These are phyloP conservation scores for Enteromius mattozi DNA, from an alignment of 2,797 vertebrate genomes.

Conservation along the genomic window DNA sequence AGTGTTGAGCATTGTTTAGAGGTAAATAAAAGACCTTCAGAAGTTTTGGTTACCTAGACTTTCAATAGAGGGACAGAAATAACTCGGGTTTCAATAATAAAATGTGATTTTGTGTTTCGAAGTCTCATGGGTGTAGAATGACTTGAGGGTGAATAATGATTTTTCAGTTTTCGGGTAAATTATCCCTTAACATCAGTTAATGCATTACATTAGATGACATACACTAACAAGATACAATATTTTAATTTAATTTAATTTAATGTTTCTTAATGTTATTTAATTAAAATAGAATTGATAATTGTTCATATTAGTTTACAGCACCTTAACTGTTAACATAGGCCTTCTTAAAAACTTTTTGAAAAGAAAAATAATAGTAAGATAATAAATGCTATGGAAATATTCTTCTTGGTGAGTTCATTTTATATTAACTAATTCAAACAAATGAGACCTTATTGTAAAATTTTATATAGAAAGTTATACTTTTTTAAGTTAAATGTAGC, in stretches of 20 bases:
- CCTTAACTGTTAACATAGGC: neutral
- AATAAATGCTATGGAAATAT: neutral
- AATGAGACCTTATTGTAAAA: neutral
- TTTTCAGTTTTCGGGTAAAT: neutral
- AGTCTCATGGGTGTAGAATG: neutral
- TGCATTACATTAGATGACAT: neutral
- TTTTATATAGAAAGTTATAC: neutral
- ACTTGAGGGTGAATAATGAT: neutral
- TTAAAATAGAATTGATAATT: neutral
- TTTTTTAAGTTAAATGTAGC: neutral
- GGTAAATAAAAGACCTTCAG: neutral
- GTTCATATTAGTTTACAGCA: neutral
- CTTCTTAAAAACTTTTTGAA: too few species aligned
- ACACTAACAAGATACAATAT: neutral
- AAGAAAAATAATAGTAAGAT: too few species aligned
- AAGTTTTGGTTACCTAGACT: neutral
- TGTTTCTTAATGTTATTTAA: neutral
- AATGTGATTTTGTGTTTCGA: neutral
- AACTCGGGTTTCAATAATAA: neutral
- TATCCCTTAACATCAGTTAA: neutral
- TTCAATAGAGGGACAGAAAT: neutral
- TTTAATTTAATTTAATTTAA: neutral
- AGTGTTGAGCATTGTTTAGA: neutral
- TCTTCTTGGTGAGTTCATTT: neutral
- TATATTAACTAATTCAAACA: neutral